Evolutionary conservation across 2,888 invertebrate genomes (phyloP).

Genomic region (Erpobdella octoculata): DNA sequence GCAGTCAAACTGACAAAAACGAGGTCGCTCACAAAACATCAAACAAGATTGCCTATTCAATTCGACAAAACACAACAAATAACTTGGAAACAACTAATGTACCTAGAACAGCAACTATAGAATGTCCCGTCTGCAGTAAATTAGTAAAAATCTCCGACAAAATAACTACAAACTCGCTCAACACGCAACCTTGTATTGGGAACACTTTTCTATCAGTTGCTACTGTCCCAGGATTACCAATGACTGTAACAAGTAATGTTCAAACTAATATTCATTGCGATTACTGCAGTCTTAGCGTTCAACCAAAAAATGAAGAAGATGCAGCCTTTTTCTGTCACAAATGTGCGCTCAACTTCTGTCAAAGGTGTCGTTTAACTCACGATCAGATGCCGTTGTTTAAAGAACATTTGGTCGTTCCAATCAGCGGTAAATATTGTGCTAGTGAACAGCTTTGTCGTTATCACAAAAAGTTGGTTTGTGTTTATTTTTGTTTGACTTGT

Average conservation of each 20-base stretch:
- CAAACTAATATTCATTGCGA: background rate
- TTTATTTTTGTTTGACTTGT: conserved; percentile 35
- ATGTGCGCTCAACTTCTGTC: conserved; percentile 35
- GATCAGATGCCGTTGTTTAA: conserved; percentile 31
- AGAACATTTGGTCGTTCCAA: conserved; percentile 33
- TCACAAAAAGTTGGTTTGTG: conserved; percentile 30
- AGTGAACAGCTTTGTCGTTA: conserved; percentile 18
- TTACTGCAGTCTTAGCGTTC: background rate
- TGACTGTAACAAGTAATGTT: no score
- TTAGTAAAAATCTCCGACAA: no score
- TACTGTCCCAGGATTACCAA: no score
- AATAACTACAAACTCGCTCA: no score
- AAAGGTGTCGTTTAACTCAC: conserved; percentile 31
- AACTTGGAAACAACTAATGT: no score
- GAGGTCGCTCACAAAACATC: background rate
- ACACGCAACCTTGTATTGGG: no score
- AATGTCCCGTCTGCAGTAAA: conserved; percentile 4
- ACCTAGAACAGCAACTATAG: no score
- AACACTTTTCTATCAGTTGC: no score
- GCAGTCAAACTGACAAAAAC: background rate
- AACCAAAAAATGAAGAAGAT: background rate
- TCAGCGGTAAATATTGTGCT: conserved; percentile 32
- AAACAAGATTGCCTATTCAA: no score
- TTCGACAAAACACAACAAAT: no score
- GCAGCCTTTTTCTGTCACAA: conserved; percentile 35